Base-by-base conservation (phyloP, 2,113 vertebrate genomes). In the Nansenia antarctica region DNA sequence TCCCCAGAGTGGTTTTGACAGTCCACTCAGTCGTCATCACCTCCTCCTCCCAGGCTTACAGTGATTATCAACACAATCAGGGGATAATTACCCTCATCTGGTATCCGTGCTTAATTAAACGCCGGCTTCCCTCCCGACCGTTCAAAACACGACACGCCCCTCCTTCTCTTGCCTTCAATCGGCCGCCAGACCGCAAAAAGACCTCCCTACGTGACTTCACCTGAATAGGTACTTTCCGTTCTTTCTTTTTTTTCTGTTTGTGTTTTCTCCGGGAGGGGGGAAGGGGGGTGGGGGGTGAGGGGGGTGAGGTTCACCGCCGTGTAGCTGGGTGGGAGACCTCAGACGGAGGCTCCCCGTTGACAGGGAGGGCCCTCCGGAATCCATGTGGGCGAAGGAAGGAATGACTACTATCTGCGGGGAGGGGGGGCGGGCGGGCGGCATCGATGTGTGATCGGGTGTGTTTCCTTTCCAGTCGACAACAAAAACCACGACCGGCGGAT, bases 181-280 rank as follows among this genome's bases (percentile, higher is more conserved):
- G 78, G 67, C 69, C 79, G 73, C 88, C 90, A 69, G 6, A 22
- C 89, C 82, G 66, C 83, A 89, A 87, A 90, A 86, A 89, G 70
- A 69, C 64, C 78, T 80, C 86, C 78, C 45, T n/a, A 71, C 82
- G 78, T 93, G 88, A 91, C 88, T 89, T 90, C 67, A 87, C 80
- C 77, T 87, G 86, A 86, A 90, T 74, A 88, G 90, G 94, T 94
- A 91, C 91, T 96, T 96, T 95, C 93, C 94, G 91, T 89, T 91
- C 85, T 91, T 91, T n/a, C n/a, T n/a, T n/a, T n/a, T n/a, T n/a
- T n/a, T n/a, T n/a, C n/a, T n/a, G n/a, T n/a, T n/a, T n/a, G n/a
- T n/a, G n/a, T n/a, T n/a, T n/a, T n/a, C n/a, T n/a, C n/a, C n/a
- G n/a, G n/a, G n/a, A 54, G 69, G 62, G 72, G 90, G 78, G 81